Base-by-base conservation (phyloP, 1,140 invertebrate genomes). In the Nasonia giraulti region DNA sequence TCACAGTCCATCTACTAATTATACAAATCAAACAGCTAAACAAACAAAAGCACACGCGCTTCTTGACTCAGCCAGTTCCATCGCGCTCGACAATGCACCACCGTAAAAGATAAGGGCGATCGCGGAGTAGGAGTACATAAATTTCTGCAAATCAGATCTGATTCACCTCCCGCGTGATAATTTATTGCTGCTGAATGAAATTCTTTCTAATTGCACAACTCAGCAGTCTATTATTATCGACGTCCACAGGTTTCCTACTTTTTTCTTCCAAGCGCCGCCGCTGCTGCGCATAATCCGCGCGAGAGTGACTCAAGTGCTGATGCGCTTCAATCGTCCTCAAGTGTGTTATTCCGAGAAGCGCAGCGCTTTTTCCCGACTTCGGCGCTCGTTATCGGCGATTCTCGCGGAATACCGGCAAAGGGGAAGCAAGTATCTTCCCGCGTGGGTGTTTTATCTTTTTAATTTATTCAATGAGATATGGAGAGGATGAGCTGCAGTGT, bases 91-190 rank as follows among this genome's bases (percentile, higher is more conserved):
- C 12, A 50, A 50, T 50, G 14, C 20, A n/a, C 7, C 5, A 3
- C 33, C 3, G 11, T 20, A 68, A 23, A 68, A 68, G 66, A 23
- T 27, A 68, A 68, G n/a, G 8, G 66, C 66, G 66, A n/a, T n/a
- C 66, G 1, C 40, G 5, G 33, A 37, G 33, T 37, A 11, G 40
- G 40, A 44, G 40, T 44, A 50, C 44, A 77, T 77, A 77, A 55
- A 77, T 77, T 77, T 77, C 44, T 17, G 75, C 47, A 50, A 47
- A 77, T 77, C 40, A 77, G 75, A 77, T 77, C 75, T 77, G 75
- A 77, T 55, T 75, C 73, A 75, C 20, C 73, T 3, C 17, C 1
- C 23, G 68, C 14, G 23, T 71, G 6, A 75, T 77, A 47, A 47
- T 47, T 77, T 77, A 77, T 77, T 47, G 75, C 7, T 20, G 37